These are phyloP conservation scores for Elgaria multicarinata DNA, from an alignment of 2,113 vertebrate species.

Conservation along the genomic window DNA sequence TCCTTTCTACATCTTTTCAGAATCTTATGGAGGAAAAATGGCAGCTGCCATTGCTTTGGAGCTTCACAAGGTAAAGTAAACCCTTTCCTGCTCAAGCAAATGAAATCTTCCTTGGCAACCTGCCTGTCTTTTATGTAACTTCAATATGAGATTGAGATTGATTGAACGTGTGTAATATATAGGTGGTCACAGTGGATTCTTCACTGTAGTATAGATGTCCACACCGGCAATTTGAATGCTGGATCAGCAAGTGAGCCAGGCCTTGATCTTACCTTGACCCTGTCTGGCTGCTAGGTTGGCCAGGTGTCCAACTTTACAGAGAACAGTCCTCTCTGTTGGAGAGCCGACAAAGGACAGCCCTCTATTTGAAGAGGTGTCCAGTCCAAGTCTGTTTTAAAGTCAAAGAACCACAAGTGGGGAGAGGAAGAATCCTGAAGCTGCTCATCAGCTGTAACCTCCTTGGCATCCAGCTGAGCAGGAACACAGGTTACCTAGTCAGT, in stretches of 20 bases:
- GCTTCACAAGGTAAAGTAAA: conserved; percentile 82
- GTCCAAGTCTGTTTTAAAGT: no score
- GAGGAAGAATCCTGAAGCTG: no score
- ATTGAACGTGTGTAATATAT: no score
- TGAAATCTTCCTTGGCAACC: not conserved
- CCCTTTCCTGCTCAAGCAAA: not conserved
- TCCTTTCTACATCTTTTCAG: conserved; percentile 97
- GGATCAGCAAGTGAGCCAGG: not conserved
- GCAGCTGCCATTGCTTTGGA: conserved; percentile 88
- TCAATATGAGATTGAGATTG: not conserved
- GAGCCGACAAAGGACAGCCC: no score
- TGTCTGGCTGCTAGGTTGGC: no score
- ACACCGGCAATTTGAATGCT: not conserved
- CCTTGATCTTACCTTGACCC: not conserved
- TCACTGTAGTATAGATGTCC: not conserved
- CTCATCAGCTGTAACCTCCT: no score
- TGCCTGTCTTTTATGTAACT: not conserved
- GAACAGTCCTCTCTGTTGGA: no score
- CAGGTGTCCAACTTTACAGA: no score
- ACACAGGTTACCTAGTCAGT: not conserved
- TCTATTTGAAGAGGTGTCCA: no score
- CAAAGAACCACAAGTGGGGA: no score
- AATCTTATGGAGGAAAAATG: conserved; percentile 98
- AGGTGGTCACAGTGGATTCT: not conserved
- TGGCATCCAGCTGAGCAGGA: not conserved